Evolutionary conservation across 2,113 vertebrate species (phyloP).

Genomic region (Siphamia tubifer): DNA sequence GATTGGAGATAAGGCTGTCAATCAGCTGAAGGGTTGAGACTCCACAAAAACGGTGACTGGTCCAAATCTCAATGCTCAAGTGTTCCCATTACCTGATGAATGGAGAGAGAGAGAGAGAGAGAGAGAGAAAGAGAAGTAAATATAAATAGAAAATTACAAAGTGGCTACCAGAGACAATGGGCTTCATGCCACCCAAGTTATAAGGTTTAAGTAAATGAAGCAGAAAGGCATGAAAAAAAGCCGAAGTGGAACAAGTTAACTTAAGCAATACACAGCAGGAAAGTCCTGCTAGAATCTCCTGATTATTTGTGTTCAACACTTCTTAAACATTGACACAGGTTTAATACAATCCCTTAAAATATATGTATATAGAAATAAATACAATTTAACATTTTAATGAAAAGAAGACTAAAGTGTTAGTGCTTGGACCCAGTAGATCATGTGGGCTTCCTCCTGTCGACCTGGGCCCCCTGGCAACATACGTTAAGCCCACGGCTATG

Average conservation of each 20-base stretch:
- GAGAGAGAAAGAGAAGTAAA: background rate
- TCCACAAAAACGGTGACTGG: background rate
- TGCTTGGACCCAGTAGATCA: no score
- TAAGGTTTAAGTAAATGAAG: background rate
- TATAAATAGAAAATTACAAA: background rate
- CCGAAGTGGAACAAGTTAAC: background rate
- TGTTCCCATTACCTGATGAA: conserved; percentile 88
- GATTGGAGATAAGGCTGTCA: conserved; percentile 14
- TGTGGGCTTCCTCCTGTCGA: no score
- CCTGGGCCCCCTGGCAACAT: no score
- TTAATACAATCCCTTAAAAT: no score
- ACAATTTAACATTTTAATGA: no score
- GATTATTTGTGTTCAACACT: no score
- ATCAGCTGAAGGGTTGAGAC: background rate
- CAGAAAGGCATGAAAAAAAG: background rate
- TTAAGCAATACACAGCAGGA: background rate
- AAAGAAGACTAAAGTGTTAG: no score
- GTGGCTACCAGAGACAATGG: background rate
- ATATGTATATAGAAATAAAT: no score
- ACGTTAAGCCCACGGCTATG: no score
- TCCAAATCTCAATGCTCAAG: conserved; percentile 70
- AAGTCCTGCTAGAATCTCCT: no score
- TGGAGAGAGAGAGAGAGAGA: background rate
- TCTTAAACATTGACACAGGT: no score
- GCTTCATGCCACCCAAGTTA: background rate